These are phyloP conservation scores for Myotis myotis DNA, from an alignment of 2,797 vertebrate species.

Conservation along the genomic window DNA sequence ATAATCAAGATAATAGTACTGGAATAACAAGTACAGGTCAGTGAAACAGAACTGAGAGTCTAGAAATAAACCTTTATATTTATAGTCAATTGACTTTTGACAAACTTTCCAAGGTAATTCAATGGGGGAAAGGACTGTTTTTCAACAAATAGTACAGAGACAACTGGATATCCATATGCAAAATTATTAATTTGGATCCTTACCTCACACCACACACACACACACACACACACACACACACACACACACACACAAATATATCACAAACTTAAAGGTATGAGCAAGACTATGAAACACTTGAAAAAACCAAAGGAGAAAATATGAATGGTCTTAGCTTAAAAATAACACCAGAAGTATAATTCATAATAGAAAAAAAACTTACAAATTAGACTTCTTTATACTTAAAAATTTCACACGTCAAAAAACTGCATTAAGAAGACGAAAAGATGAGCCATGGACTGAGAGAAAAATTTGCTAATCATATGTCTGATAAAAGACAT, in stretches of 20 bases:
- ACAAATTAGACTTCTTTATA: neutral
- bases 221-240: neutral
- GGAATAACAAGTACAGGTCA: neutral
- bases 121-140: neutral
- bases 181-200: neutral
- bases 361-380: conserved; percentile 6
- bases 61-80: conserved; percentile 15
- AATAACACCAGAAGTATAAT: neutral
- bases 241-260: neutral
- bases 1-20: neutral
- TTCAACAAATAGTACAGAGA: neutral
- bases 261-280: neutral
- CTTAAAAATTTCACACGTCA: neutral
- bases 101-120: neutral
- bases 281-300: neutral
- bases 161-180: neutral
- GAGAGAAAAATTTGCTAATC: neutral
- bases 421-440: neutral
- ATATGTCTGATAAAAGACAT: neutral
- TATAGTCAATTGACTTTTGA: conserved; percentile 7
- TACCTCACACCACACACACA: neutral
- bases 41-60: neutral
- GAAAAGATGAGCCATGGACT: neutral
- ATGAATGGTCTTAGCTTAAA: neutral
- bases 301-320: neutral